Percentiles rank a stretch among this genome's conserved stretches.
Evolutionary conservation across 2,888 invertebrate species (phyloP).

Genomic region (Norana najaformis): DNA sequence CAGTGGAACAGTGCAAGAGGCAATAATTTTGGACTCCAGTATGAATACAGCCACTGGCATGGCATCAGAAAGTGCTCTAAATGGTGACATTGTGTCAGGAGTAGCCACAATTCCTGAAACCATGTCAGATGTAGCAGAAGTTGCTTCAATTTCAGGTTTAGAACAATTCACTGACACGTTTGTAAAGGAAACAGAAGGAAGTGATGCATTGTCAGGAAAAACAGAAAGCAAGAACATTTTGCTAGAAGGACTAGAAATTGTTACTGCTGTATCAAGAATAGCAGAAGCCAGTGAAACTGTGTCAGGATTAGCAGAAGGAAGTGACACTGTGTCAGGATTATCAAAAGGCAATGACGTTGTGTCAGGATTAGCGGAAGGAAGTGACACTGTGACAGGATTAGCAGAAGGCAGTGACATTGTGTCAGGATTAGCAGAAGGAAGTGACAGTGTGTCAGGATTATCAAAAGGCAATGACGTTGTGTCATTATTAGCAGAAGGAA

Average conservation of each 20-base stretch:
- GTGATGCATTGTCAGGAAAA: not conserved
- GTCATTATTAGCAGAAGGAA: not conserved
- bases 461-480: not conserved
- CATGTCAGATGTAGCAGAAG: not conserved
- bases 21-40: not conserved
- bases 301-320: not conserved
- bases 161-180: not conserved
- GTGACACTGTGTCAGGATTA: constrained; percentile 1
- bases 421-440: not conserved
- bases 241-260: too few species aligned
- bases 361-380: not conserved
- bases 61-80: not conserved
- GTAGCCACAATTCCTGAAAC: not conserved
- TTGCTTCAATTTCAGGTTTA: not conserved
- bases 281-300: not conserved
- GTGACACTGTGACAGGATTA: not conserved
- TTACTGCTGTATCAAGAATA: too few species aligned
- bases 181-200: not conserved
- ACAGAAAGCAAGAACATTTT: too few species aligned
- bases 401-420: not conserved
- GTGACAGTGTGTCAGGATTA: not conserved
- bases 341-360: not conserved
- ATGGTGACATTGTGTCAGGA: not conserved
- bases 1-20: not conserved
- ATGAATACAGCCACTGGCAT: not conserved